Evolutionary conservation across 2,113 vertebrate species (phyloP).

Genomic region (Ondatra zibethicus): DNA sequence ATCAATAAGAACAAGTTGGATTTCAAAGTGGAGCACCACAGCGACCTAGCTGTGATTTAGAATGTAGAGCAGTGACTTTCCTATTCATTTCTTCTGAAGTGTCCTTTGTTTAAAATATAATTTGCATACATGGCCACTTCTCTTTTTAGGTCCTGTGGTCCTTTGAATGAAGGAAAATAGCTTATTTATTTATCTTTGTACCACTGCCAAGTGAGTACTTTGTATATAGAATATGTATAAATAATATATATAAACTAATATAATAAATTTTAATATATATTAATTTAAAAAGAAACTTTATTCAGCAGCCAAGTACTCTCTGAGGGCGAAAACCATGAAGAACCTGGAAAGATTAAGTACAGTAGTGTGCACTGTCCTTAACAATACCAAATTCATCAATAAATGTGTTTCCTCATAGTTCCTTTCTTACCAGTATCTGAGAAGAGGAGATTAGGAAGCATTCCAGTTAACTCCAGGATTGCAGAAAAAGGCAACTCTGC

Average conservation of each 20-base stretch:
- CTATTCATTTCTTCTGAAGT: neutral
- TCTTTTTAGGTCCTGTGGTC: constrained; percentile 9
- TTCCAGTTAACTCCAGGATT: neutral
- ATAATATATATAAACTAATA: neutral
- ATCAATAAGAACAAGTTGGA: neutral
- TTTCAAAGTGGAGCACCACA: neutral
- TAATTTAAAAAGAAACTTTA: constrained; percentile 27
- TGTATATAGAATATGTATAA: neutral
- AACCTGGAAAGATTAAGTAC: neutral
- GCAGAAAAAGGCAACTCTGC: neutral
- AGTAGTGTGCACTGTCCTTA: neutral
- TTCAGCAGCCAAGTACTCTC: neutral
- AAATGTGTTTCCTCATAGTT: neutral
- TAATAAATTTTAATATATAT: neutral
- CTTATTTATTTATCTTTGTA: constrained; percentile 22
- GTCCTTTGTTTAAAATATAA: neutral
- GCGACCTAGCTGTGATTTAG: neutral
- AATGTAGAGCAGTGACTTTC: neutral
- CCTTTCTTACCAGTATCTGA: neutral
- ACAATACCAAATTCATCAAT: neutral
- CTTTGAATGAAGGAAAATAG: constrained; percentile 41
- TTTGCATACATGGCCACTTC: constrained; percentile 8
- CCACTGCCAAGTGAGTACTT: neutral
- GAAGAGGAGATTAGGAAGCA: neutral
- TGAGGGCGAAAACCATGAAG: neutral